These are phyloP conservation scores for Myotis findleyi DNA, from an alignment of 2,797 vertebrate genomes.

Conservation along the genomic window DNA sequence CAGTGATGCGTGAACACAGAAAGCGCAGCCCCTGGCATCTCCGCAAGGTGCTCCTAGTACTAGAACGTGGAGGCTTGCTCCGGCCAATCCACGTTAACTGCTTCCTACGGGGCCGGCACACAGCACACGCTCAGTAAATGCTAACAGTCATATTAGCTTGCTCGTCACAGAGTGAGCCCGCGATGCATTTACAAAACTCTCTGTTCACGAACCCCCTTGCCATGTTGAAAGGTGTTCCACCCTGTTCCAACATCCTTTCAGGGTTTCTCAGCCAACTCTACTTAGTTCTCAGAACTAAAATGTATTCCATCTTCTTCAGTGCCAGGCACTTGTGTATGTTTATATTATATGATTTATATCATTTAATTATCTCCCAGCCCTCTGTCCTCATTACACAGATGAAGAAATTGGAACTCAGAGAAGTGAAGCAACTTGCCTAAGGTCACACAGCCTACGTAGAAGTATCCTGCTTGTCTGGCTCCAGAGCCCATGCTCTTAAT, in stretches of 20 bases:
- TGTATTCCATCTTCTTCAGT: not conserved
- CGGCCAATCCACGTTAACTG: not conserved
- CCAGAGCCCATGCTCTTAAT: not conserved
- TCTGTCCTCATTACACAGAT: not conserved
- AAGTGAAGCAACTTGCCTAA: not conserved
- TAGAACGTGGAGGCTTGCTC: not conserved
- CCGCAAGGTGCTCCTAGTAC: not conserved
- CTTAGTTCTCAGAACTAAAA: slow-evolving; percentile 10
- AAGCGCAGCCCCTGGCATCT: not conserved
- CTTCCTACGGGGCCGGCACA: rapidly evolving
- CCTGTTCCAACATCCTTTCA: not conserved
- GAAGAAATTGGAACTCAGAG: not conserved
- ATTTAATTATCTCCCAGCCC: not conserved
- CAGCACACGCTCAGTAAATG: not conserved
- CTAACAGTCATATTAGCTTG: not conserved
- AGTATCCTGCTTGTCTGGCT: not conserved
- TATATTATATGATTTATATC: not conserved
- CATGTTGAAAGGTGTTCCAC: not conserved
- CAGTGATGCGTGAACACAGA: not conserved
- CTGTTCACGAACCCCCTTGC: not conserved
- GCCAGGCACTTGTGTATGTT: not conserved
- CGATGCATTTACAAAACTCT: not conserved
- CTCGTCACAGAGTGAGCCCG: not conserved
- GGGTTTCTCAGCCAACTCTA: not conserved
- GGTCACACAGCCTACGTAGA: not conserved